phyloP scores from a whole-genome alignment of 2,888 invertebrate species.

The Pseudococcus longispinus region DNA sequence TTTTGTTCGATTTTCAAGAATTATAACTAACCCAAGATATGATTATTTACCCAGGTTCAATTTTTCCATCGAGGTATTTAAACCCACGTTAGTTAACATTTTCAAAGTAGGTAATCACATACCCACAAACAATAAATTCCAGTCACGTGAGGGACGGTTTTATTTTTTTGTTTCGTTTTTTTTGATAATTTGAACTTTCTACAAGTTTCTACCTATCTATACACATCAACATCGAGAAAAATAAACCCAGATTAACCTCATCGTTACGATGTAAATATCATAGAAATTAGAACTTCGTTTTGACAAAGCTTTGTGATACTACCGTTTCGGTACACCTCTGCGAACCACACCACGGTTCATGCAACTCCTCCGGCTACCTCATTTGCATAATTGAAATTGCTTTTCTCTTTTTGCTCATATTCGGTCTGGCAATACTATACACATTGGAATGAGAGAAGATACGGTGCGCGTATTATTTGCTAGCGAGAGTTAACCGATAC shows the following conservation, averaged over 20 bases:
- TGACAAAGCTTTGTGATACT: slow-evolving; percentile 47
- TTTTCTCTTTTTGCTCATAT: slow-evolving; percentile 55
- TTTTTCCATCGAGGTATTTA: neutral
- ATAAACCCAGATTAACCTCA: slow-evolving; percentile 24
- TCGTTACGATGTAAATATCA: slow-evolving; percentile 42
- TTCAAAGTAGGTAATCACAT: too few species aligned
- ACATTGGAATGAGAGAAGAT: slow-evolving; percentile 19
- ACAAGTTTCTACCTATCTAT: neutral
- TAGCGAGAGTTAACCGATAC: slow-evolving; percentile 22
- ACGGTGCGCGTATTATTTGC: slow-evolving; percentile 1
- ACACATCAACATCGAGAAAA: neutral
- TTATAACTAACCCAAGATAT: too few species aligned
- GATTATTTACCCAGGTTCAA: too few species aligned
- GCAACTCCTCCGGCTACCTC: slow-evolving; percentile 44
- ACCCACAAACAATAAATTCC: neutral
- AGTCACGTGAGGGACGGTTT: neutral
- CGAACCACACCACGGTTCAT: slow-evolving; percentile 33
- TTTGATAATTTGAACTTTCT: neutral
- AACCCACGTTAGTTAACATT: neutral
- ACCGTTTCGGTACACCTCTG: slow-evolving; percentile 2
- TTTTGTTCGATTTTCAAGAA: too few species aligned
- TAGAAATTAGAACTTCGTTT: slow-evolving; percentile 49
- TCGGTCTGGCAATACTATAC: slow-evolving; percentile 25
- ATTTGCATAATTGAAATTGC: slow-evolving; percentile 60
- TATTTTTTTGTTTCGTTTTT: neutral